phyloP scores from a whole-genome alignment of 92 coral and sea anemone species.

The Micromussa lordhowensis region DNA sequence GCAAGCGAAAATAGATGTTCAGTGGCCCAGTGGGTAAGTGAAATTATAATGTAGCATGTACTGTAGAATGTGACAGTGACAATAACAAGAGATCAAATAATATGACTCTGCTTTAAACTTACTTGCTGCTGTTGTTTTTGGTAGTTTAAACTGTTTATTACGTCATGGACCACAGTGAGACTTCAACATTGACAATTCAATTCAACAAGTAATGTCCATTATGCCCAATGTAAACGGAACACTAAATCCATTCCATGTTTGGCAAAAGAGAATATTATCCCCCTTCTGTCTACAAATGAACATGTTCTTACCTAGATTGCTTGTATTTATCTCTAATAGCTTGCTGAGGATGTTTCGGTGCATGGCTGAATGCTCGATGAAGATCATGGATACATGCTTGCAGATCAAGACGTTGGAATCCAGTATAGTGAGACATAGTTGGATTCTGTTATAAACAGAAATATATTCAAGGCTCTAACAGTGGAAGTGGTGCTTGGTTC shows the following conservation, averaged over 20 bases:
- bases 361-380: slow-evolving; percentile 90
- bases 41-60: slow-evolving; percentile 16
- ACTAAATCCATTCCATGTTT: not conserved
- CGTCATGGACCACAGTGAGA: too few species aligned
- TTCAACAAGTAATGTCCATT: too few species aligned
- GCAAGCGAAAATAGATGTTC: slow-evolving; percentile 46
- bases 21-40: slow-evolving; percentile 55
- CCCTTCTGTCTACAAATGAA: not conserved
- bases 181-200: too few species aligned
- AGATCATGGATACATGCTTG: slow-evolving; percentile 92
- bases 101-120: too few species aligned
- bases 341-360: slow-evolving; percentile 90
- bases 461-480: not conserved
- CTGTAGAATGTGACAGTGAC: too few species aligned
- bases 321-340: slow-evolving; percentile 93
- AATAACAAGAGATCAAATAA: too few species aligned
- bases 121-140: too few species aligned
- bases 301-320: slow-evolving; percentile 74
- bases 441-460: slow-evolving; percentile 61
- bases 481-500: not conserved
- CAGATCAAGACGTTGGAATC: slow-evolving; percentile 78
- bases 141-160: too few species aligned
- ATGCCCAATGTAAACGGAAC: too few species aligned
- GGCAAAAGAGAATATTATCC: not conserved
- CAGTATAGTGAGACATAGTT: slow-evolving; percentile 87